phyloP scores from a whole-genome alignment of 1,140 invertebrate genomes.

The Lutraria rhynchaena region DNA sequence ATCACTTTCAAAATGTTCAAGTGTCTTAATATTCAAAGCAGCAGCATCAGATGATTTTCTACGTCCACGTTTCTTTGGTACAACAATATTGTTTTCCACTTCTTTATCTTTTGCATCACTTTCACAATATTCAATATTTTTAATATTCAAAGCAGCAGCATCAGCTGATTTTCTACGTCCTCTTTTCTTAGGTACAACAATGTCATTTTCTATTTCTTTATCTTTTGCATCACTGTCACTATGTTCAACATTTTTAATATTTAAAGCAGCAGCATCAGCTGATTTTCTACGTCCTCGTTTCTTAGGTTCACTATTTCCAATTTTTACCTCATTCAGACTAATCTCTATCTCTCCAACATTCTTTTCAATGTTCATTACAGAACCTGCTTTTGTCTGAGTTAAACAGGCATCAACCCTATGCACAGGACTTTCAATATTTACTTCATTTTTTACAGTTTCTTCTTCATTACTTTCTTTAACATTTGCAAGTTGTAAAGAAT shows the following conservation, averaged over 20 bases:
- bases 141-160: background rate
- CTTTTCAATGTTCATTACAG: background rate
- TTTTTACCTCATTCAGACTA: background rate
- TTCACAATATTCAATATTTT: too few species aligned
- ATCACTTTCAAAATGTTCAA: background rate
- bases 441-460: background rate
- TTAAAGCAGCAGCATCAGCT: too few species aligned
- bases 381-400: background rate
- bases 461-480: too few species aligned
- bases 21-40: background rate
- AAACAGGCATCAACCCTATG: too few species aligned
- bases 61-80: background rate
- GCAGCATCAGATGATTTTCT: conserved; percentile 18
- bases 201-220: background rate
- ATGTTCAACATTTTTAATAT: too few species aligned
- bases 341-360: too few species aligned
- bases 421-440: background rate
- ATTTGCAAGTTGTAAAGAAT: too few species aligned
- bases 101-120: background rate
- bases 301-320: background rate
- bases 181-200: background rate
- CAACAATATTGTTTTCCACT: background rate
- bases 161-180: conserved; percentile 15
- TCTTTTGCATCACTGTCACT: background rate
- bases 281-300: background rate